A percentile compares a stretch with the other conserved stretches of the same genome.
Evolutionary conservation across 2,888 invertebrate genomes (phyloP).

Genomic region (Steinernema scapterisci): DNA sequence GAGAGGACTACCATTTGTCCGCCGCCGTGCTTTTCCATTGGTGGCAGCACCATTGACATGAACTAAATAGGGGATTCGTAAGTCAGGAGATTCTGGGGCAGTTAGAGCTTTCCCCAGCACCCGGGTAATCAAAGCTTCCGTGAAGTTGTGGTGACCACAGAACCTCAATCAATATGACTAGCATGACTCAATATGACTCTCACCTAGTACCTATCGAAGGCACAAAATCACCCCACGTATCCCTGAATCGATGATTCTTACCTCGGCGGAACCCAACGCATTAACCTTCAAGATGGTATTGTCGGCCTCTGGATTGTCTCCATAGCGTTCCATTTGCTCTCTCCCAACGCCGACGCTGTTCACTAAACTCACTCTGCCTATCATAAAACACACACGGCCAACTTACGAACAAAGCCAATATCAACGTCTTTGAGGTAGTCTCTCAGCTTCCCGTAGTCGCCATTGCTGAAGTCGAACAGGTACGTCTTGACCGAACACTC

Average conservation of each 20-base stretch:
- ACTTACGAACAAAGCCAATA: slow-evolving; percentile 60
- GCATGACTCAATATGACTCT: too few species aligned
- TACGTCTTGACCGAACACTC: slow-evolving; percentile 52
- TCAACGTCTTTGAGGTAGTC: slow-evolving; percentile 55
- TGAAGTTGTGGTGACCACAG: too few species aligned
- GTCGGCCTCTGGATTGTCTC: slow-evolving; percentile 62
- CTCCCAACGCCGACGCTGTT: slow-evolving; percentile 66
- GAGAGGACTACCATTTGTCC: slow-evolving; percentile 65
- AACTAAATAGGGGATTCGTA: slow-evolving; percentile 53
- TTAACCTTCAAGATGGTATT: slow-evolving; percentile 61
- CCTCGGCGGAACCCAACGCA: slow-evolving; percentile 62
- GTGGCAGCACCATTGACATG: slow-evolving; percentile 57
- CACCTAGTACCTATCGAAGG: too few species aligned
- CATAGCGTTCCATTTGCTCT: slow-evolving; percentile 61
- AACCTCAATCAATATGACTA: too few species aligned
- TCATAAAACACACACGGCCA: not conserved
- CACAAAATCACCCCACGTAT: too few species aligned
- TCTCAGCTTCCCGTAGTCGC: slow-evolving; percentile 54
- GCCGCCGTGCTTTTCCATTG: slow-evolving; percentile 64
- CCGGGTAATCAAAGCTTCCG: too few species aligned
- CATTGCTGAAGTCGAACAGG: slow-evolving; percentile 59
- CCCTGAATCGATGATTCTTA: not conserved
- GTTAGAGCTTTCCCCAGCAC: not conserved
- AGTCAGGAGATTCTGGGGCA: too few species aligned
- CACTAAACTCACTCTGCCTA: slow-evolving; percentile 43